phyloP scores from a whole-genome alignment of 1,140 invertebrate species.

The Formica selysi region DNA sequence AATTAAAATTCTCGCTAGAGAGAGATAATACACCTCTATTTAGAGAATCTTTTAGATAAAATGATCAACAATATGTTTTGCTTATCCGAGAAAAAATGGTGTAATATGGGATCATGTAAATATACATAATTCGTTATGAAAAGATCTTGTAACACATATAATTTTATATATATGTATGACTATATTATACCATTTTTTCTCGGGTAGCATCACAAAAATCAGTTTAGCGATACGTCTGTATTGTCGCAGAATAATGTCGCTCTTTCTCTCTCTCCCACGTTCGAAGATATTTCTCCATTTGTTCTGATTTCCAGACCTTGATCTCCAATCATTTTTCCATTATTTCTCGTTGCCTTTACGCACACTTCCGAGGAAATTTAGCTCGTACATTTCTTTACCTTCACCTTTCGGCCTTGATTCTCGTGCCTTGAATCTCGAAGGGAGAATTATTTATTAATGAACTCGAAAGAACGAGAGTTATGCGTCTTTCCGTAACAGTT shows the following conservation, averaged over 20 bases:
- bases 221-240: background rate
- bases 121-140: too few species aligned
- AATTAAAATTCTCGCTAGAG: background rate
- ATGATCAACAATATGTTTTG: background rate
- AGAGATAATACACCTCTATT: background rate
- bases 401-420: background rate
- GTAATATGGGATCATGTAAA: too few species aligned
- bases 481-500: background rate
- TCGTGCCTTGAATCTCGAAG: slow-evolving; percentile 2
- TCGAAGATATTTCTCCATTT: slow-evolving; percentile 30
- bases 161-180: too few species aligned
- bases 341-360: slow-evolving; percentile 17
- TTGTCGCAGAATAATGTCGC: background rate
- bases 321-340: slow-evolving; percentile 10
- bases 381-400: background rate
- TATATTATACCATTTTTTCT: too few species aligned
- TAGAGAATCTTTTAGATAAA: background rate
- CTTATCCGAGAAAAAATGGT: background rate
- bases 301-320: slow-evolving; percentile 14
- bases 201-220: background rate
- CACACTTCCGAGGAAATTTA: background rate
- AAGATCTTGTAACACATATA: too few species aligned
- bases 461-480: slow-evolving; percentile 2
- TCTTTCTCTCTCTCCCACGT: background rate
- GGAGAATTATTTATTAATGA: slow-evolving; percentile 4